A percentile compares a stretch with the other conserved stretches of the same genome.
These are phyloP conservation scores for Abramis brama DNA, from an alignment of 2,113 vertebrate genomes.

Conservation along the genomic window DNA sequence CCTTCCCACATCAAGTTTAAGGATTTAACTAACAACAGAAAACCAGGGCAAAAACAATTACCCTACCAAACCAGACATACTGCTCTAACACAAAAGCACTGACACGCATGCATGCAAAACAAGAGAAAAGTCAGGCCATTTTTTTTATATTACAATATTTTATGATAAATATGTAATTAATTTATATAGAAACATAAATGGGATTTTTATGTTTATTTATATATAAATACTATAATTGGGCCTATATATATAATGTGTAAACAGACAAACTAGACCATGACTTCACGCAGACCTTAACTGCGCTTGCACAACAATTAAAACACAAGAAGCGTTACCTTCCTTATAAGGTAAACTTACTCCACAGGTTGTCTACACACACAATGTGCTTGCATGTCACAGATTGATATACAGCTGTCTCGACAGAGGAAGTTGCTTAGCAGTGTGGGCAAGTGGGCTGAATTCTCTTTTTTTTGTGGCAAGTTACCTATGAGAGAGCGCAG, in stretches of 20 bases:
- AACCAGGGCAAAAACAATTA: background rate
- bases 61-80: background rate
- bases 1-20: constrained; percentile 9
- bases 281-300: background rate
- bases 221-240: background rate
- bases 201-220: background rate
- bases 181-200: background rate
- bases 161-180: background rate
- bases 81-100: background rate
- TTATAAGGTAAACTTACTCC: constrained; percentile 60
- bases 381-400: background rate
- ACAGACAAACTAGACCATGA: background rate
- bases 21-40: background rate
- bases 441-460: constrained; percentile 29
- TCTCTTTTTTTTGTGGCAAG: background rate
- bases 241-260: background rate
- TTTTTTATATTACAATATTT: background rate
- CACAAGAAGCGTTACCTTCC: constrained; percentile 44
- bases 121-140: constrained; percentile 47
- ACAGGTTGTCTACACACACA: constrained; percentile 32
- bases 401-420: constrained; percentile 41
- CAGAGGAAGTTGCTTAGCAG: constrained; percentile 11
- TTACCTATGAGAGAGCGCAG: constrained; percentile 5
- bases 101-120: background rate
- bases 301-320: constrained; percentile 2